A percentile compares a stretch with the other conserved stretches of the same genome.
Evolutionary conservation across 2,113 vertebrate species (phyloP).

Genomic region (Bos indicus): DNA sequence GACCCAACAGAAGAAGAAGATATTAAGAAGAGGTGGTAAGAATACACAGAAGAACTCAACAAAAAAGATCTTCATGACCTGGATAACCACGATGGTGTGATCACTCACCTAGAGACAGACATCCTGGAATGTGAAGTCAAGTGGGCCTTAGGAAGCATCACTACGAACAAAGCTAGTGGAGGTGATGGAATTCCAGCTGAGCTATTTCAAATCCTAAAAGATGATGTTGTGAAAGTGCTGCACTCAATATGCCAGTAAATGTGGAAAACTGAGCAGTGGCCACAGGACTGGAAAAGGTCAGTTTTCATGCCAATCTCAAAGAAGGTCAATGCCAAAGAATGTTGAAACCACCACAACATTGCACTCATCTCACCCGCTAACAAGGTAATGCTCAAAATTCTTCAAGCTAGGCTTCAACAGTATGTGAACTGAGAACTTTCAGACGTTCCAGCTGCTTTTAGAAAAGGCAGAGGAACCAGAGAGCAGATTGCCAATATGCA

Average conservation of each 20-base stretch:
- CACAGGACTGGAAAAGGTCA: not conserved
- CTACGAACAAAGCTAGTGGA: not conserved
- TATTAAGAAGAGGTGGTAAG: not conserved
- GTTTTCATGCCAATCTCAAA: not conserved
- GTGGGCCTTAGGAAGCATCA: not conserved
- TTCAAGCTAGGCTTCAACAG: not conserved
- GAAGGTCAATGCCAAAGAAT: not conserved
- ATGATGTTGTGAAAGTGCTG: not conserved
- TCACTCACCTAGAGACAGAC: not conserved
- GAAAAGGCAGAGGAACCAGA: not conserved
- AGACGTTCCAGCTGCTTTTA: not conserved
- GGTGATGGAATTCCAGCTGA: not conserved
- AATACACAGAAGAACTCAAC: not conserved
- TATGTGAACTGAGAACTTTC: not conserved
- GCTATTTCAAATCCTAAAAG: not conserved
- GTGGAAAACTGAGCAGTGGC: not conserved
- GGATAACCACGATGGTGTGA: not conserved
- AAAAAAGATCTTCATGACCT: not conserved
- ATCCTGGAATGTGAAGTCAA: not conserved
- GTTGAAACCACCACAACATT: rapidly evolving
- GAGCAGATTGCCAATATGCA: not conserved
- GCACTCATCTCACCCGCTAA: not conserved
- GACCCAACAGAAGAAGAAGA: not conserved
- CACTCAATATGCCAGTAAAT: not conserved
- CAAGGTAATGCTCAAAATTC: not conserved